Evolutionary conservation across 2,888 invertebrate species (phyloP).

Genomic region (Phania funesta): DNA sequence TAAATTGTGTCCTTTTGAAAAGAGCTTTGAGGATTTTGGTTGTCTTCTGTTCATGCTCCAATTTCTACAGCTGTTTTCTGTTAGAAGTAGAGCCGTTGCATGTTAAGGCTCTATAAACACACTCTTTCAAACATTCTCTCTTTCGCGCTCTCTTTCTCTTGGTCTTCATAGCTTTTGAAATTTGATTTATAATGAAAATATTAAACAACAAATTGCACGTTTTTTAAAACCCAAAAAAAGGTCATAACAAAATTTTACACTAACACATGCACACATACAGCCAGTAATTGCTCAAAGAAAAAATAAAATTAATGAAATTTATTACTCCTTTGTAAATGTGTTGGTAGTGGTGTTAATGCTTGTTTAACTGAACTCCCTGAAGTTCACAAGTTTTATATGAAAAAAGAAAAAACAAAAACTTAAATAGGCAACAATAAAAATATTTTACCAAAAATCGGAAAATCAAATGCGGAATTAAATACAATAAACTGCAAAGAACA

Average conservation of each 20-base stretch:
- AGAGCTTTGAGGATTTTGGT: slow-evolving; percentile 17
- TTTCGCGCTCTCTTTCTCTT: not conserved
- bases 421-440: not conserved
- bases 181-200: not conserved
- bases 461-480: not conserved
- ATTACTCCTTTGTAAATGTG: slow-evolving; percentile 15
- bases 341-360: not conserved
- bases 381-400: not conserved
- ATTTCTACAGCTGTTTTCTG: slow-evolving; percentile 56
- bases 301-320: slow-evolving; percentile 18
- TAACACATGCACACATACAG: not conserved
- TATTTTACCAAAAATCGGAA: not conserved
- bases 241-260: slow-evolving; percentile 41
- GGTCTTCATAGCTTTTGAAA: not conserved
- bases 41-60: slow-evolving; percentile 55
- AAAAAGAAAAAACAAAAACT: not conserved
- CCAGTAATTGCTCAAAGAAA: too few species aligned
- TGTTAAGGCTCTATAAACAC: not conserved
- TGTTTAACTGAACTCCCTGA: too few species aligned
- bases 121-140: not conserved
- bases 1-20: slow-evolving; percentile 22
- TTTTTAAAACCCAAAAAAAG: slow-evolving; percentile 21
- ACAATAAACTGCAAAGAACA: not conserved
- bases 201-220: slow-evolving; percentile 17
- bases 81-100: slow-evolving; percentile 34